Percentiles rank a stretch among this genome's conserved stretches.
Evolutionary conservation across 1,140 invertebrate species (phyloP).

Genomic region (Drosophila baimaii): DNA sequence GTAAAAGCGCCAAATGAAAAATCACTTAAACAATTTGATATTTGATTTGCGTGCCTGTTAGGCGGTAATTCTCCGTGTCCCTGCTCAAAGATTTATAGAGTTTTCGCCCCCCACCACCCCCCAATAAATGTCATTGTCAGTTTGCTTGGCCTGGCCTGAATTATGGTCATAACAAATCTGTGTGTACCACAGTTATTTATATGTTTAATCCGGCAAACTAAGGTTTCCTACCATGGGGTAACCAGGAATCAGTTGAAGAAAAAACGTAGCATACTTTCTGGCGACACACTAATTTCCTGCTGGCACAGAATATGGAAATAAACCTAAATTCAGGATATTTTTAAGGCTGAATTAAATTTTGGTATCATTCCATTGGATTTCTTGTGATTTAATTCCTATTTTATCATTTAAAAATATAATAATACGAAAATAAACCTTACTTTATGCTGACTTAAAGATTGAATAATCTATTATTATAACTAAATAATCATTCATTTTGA

Average conservation of each 20-base stretch:
- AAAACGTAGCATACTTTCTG: neutral
- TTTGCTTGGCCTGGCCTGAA: constrained; percentile 55
- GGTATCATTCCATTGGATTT: neutral
- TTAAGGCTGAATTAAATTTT: neutral
- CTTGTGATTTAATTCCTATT: neutral
- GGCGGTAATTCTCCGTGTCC: neutral
- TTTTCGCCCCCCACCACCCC: constrained; percentile 20
- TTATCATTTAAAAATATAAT: neutral
- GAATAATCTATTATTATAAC: neutral
- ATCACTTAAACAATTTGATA: constrained; percentile 82
- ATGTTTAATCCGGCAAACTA: neutral
- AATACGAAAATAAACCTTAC: neutral
- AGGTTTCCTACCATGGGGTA: neutral
- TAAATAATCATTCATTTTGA: neutral
- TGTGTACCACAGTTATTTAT: constrained; percentile 15
- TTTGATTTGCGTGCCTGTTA: constrained; percentile 70
- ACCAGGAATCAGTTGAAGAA: neutral
- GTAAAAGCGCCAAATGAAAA: constrained; percentile 81
- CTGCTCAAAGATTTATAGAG: constrained; percentile 75
- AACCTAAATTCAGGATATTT: neutral
- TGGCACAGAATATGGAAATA: neutral
- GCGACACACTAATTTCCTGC: neutral
- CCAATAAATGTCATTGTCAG: constrained; percentile 68
- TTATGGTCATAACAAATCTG: constrained; percentile 77
- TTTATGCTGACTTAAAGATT: neutral